Percentiles rank a stretch among this genome's conserved stretches.
These are phyloP conservation scores for Callimorpha dominula DNA, from an alignment of 2,888 invertebrate genomes.

Conservation along the genomic window DNA sequence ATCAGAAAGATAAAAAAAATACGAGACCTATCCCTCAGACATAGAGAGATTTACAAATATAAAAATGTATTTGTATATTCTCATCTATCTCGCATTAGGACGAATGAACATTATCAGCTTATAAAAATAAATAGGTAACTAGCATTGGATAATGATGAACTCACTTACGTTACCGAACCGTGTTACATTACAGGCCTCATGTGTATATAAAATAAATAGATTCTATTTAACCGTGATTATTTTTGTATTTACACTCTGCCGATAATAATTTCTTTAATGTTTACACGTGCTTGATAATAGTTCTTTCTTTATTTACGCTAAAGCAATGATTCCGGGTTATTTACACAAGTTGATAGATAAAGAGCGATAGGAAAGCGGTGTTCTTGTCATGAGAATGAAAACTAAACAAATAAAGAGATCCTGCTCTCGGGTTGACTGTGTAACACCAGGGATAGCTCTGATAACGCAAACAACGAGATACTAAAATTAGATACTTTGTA, in stretches of 20 bases:
- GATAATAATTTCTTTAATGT: conserved; percentile 72
- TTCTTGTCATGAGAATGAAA: conserved; percentile 76
- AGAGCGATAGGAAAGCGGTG: conserved; percentile 76
- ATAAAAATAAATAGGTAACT: conserved; percentile 12
- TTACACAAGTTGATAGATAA: conserved; percentile 81
- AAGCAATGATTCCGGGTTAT: conserved; percentile 74
- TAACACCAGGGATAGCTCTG: conserved; percentile 75
- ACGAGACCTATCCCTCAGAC: too few relatives aligned
- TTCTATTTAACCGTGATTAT: conserved; percentile 50
- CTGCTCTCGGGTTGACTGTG: conserved; percentile 68
- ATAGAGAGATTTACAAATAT: too few relatives aligned
- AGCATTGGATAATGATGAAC: conserved; percentile 15
- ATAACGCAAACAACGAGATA: conserved; percentile 65
- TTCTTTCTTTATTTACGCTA: conserved; percentile 79
- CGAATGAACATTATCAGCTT: conserved; percentile 21
- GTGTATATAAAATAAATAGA: conserved; percentile 48
- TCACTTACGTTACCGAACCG: conserved; percentile 11
- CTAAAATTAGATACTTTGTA: conserved; percentile 47
- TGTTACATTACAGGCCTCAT: conserved; percentile 19
- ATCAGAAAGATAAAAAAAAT: too few relatives aligned
- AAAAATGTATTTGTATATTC: neutral
- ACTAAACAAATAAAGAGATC: conserved; percentile 77
- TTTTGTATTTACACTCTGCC: conserved; percentile 64
- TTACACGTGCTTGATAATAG: conserved; percentile 76
- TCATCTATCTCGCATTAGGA: neutral